These are phyloP conservation scores for Micromys minutus DNA, from an alignment of 2,113 vertebrate species.

Conservation along the genomic window DNA sequence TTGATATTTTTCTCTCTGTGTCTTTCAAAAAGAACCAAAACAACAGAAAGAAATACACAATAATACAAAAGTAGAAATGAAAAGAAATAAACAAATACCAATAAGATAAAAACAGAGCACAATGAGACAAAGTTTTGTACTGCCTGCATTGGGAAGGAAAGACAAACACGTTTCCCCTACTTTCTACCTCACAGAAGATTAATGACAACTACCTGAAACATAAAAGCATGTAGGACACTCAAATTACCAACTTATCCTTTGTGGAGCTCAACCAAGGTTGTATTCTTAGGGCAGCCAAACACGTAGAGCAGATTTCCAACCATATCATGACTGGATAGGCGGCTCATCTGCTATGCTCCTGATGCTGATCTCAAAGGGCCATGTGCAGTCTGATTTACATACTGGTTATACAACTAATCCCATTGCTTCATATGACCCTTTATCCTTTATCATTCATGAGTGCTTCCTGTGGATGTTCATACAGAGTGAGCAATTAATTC, in stretches of 20 bases:
- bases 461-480: background rate
- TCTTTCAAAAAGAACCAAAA: background rate
- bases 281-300: background rate
- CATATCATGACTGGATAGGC: background rate
- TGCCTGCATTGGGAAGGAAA: background rate
- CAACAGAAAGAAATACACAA: background rate
- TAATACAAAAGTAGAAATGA: background rate
- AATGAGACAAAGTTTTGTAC: background rate
- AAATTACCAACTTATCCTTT: background rate
- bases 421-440: background rate
- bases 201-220: background rate
- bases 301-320: background rate
- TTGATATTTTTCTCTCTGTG: background rate
- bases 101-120: background rate
- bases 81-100: background rate
- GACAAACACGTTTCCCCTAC: background rate
- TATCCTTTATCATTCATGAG: background rate
- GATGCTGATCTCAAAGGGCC: background rate
- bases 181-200: background rate
- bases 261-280: background rate
- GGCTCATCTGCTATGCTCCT: background rate
- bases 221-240: background rate
- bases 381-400: background rate
- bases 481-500: slow-evolving; percentile 45
- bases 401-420: background rate